Evolutionary conservation across 2,113 vertebrate species (phyloP), one percentile per base, ranked within the genome.

Genomic region (Saguinus midas): DNA sequence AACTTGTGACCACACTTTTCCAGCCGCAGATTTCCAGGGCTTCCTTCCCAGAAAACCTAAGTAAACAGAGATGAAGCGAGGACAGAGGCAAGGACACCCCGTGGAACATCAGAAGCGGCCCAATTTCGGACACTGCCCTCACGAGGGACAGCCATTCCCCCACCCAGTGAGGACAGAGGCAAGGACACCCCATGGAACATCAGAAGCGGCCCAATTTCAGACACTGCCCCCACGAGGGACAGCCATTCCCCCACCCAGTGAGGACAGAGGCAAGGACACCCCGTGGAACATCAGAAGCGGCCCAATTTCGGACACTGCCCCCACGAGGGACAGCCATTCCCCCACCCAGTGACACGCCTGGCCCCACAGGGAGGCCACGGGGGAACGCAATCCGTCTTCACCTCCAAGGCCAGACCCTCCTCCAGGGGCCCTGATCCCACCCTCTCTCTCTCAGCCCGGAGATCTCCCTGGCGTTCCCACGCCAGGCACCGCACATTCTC

Each of bases 31-130:
- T 75, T 92, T 96, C 95, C 72, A 76, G 9, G 61, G 57, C 29
- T 66, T 18, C 76, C 58, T 92, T 95, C 88, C 76, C 76, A 94
- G 52, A 76, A 94, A 93, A 76, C 45, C 78, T 70, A 64, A 97
- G 83, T 40, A 58, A 87, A 87, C 9, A 27, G 66, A 57, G 55
- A 91, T 8, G 57, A 81, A 90, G 66, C 57, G 61, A 64, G 43
- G 37, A 57, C 27, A 3, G 68, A 90, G 80, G 83, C 20, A 40
- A 95, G 48, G 55, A 75, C 73, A 45, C 61, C n/a, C 61, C 58
- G 73, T 29, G 29, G 37, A 5, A 40, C 17, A 13, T 50, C 37
- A 37, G 37, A 90, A 75, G 48, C 45, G 17, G 11, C 45, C 73
- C 57, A 43, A 17, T 4, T 3, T 2, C 37, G 29, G 27, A 91